Evolutionary conservation across 2,113 vertebrate species (phyloP).

Genomic region (Tinamus guttatus): DNA sequence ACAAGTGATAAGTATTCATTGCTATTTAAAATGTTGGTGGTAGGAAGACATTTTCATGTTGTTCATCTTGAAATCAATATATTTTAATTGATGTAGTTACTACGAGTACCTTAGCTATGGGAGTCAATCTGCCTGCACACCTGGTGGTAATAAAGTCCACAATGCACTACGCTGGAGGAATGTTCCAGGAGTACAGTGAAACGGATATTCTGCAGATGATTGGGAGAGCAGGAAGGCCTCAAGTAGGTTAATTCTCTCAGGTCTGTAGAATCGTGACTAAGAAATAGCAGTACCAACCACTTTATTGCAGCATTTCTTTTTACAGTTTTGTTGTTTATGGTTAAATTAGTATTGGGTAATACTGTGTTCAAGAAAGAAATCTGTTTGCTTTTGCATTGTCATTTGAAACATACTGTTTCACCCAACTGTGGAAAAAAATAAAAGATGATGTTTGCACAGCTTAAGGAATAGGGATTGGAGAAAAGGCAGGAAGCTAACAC

Average conservation of each 20-base stretch:
- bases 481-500: not conserved
- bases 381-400: not conserved
- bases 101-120: conserved; percentile 96
- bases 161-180: conserved; percentile 91
- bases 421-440: not conserved
- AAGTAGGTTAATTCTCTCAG: conserved; percentile 77
- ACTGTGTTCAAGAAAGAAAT: not conserved
- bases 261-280: not conserved
- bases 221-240: conserved; percentile 95
- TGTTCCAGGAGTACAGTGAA: conserved; percentile 96
- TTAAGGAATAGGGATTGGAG: not conserved
- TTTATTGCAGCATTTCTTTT: not conserved
- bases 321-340: not conserved
- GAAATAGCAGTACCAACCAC: not conserved
- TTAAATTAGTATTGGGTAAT: not conserved
- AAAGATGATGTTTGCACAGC: not conserved
- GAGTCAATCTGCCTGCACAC: conserved; percentile 97
- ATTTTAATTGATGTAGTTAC: conserved; percentile 86
- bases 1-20: no score
- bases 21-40: not conserved
- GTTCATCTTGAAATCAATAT: conserved; percentile 33
- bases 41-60: not conserved
- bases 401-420: not conserved
- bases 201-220: conserved; percentile 98
- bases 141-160: conserved; percentile 97